Evolutionary conservation across 1,140 invertebrate genomes (phyloP).

Genomic region (Drosophila cardini): DNA sequence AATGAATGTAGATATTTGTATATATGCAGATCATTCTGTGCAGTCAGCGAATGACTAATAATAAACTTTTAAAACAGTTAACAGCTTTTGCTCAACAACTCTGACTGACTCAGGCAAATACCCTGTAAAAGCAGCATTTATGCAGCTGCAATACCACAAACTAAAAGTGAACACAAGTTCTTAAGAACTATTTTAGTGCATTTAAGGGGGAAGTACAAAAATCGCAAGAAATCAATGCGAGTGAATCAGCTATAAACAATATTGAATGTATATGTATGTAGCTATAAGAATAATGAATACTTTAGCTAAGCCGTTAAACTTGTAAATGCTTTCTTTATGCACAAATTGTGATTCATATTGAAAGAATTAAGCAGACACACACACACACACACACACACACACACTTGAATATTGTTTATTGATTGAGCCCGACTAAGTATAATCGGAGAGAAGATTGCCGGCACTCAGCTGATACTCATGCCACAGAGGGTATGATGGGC

Average conservation of each 20-base stretch:
- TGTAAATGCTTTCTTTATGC: slow-evolving; percentile 7
- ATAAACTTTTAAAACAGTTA: slow-evolving; percentile 38
- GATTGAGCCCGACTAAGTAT: slow-evolving; percentile 24
- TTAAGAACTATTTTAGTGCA: not conserved
- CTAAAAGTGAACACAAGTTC: not conserved
- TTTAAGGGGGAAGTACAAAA: slow-evolving; percentile 2
- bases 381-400: not conserved
- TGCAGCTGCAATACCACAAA: not conserved
- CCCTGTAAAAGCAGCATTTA: not conserved
- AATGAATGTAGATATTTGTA: not conserved
- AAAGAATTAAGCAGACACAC: slow-evolving; percentile 7
- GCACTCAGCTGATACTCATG: slow-evolving; percentile 27
- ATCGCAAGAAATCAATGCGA: not conserved
- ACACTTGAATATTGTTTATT: slow-evolving; percentile 21
- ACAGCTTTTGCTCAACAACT: slow-evolving; percentile 21
- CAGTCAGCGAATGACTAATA: slow-evolving; percentile 26
- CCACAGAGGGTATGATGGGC: not conserved
- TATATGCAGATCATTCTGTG: slow-evolving; percentile 17
- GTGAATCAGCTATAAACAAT: not conserved
- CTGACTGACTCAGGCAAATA: slow-evolving; percentile 3
- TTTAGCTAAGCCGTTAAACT: slow-evolving; percentile 13
- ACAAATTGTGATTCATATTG: slow-evolving; percentile 24
- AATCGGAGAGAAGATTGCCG: slow-evolving; percentile 36
- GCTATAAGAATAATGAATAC: not conserved
- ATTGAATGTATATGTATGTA: not conserved